Evolutionary conservation across 2,797 vertebrate species (phyloP).

Genomic region (Karalla daura): DNA sequence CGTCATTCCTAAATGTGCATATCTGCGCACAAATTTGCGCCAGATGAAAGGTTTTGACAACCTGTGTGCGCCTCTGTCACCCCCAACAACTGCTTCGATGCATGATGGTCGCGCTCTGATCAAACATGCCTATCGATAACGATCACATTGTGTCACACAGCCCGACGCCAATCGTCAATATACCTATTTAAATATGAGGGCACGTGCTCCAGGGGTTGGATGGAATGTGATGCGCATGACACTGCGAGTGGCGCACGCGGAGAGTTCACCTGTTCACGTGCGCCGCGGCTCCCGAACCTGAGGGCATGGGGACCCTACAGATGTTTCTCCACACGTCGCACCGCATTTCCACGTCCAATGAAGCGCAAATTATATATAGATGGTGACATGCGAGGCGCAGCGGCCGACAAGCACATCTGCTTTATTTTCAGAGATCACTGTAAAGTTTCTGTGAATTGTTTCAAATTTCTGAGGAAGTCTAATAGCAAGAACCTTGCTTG

Average conservation of each 20-base stretch:
- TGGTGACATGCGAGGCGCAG: background rate
- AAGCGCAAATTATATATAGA: too few species aligned
- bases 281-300: background rate
- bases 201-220: constrained; percentile 60
- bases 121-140: background rate
- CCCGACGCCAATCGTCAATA: too few species aligned
- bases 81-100: too few species aligned
- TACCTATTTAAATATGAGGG: constrained; percentile 9
- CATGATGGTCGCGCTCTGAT: too few species aligned
- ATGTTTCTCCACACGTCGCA: background rate
- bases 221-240: constrained; percentile 59
- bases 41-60: background rate
- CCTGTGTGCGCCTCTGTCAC: too few species aligned
- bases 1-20: constrained; percentile 63
- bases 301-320: background rate
- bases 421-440: background rate
- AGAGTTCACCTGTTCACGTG: constrained; percentile 49
- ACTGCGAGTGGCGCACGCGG: constrained; percentile 8
- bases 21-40: too few species aligned
- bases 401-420: background rate
- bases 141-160: too few species aligned
- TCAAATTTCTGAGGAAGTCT: too few species aligned
- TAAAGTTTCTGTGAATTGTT: too few species aligned
- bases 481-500: too few species aligned
- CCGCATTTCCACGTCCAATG: background rate